These are phyloP conservation scores for Amphiura filiformis DNA, from an alignment of 35 echinoderm and acorn worm genomes.

Conservation along the genomic window DNA sequence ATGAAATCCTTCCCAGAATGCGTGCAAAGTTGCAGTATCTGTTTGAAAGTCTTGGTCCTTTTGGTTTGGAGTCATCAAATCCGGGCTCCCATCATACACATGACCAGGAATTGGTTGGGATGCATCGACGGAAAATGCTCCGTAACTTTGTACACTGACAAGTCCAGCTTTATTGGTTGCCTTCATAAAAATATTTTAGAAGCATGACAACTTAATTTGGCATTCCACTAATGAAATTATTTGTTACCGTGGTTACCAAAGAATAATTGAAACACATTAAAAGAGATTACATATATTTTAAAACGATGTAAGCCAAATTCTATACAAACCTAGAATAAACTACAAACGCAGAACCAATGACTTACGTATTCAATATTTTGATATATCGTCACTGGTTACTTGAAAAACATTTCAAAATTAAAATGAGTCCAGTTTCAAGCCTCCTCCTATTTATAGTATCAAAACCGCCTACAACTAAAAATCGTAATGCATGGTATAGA, in stretches of 20 bases:
- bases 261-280: neutral
- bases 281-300: neutral
- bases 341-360: too few species aligned
- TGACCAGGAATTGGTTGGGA: neutral
- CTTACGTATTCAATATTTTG: too few species aligned
- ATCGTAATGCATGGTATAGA: too few species aligned
- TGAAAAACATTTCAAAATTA: too few species aligned
- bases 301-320: too few species aligned
- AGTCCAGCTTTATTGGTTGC: neutral
- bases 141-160: neutral
- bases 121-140: neutral
- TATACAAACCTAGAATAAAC: too few species aligned
- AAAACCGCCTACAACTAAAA: too few species aligned
- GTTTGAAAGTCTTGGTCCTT: constrained; percentile 15
- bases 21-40: neutral
- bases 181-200: neutral
- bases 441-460: too few species aligned
- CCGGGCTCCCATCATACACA: neutral
- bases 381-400: too few species aligned
- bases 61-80: neutral
- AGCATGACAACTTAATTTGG: too few species aligned
- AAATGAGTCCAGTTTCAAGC: too few species aligned
- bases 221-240: neutral
- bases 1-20: constrained; percentile 36
- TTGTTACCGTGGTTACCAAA: neutral